phyloP scores from a whole-genome alignment of 2,888 invertebrate species.

The Acrocyrtus sp. region DNA sequence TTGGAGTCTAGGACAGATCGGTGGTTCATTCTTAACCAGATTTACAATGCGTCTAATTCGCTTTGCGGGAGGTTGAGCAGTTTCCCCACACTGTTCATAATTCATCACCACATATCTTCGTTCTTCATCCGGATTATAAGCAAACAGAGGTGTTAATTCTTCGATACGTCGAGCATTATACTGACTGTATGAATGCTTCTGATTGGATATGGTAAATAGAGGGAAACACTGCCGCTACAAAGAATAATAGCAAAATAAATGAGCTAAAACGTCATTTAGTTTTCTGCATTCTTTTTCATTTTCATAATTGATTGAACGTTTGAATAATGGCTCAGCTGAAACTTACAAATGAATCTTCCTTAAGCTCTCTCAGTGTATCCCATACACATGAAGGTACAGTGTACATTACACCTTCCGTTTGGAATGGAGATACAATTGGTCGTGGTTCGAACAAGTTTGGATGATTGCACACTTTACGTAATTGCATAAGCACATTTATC shows the following conservation, averaged over 20 bases:
- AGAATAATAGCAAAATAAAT: too few species aligned
- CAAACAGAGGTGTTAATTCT: conserved; percentile 27
- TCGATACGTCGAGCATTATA: conserved; percentile 10
- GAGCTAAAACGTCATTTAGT: neutral
- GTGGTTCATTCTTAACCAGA: conserved; percentile 26
- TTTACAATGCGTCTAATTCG: conserved; percentile 38
- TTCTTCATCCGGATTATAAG: conserved; percentile 29
- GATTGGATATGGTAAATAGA: conserved; percentile 20
- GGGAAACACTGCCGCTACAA: conserved; percentile 23
- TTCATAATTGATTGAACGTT: neutral
- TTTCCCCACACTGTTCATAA: conserved; percentile 1
- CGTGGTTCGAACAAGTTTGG: conserved; percentile 98
- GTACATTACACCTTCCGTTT: conserved; percentile 80
- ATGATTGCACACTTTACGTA: conserved; percentile 97
- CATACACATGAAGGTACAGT: conserved; percentile 79
- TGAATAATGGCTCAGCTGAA: too few species aligned
- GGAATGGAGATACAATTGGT: conserved; percentile 93
- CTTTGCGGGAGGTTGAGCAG: conserved; percentile 44
- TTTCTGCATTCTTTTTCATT: neutral
- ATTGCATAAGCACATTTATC: conserved; percentile 96
- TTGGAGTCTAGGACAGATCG: conserved; percentile 43
- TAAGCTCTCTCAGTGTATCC: conserved; percentile 77
- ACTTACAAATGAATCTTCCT: conserved; percentile 72
- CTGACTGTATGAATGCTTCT: neutral
- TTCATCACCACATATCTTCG: conserved; percentile 30